These are phyloP conservation scores for Marmota flaviventris DNA, from an alignment of 2,113 vertebrate species.

Conservation along the genomic window DNA sequence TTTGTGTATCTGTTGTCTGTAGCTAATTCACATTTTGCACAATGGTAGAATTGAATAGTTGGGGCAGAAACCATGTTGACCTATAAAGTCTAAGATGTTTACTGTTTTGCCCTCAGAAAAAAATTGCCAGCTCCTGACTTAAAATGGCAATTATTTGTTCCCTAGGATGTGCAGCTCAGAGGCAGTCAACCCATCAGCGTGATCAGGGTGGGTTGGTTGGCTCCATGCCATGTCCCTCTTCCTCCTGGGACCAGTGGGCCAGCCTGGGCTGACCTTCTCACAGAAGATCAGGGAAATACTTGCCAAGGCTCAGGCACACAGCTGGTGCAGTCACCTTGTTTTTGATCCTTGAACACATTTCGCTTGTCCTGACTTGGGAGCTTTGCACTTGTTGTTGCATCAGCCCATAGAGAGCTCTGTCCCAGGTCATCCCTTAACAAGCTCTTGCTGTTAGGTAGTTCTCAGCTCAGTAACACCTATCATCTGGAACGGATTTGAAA, in stretches of 20 bases:
- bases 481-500: neutral
- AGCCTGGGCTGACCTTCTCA: neutral
- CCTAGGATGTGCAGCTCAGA: neutral
- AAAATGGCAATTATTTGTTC: neutral
- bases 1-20: neutral
- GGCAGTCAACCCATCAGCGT: neutral
- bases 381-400: neutral
- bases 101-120: neutral
- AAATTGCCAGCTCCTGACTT: neutral
- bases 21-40: neutral
- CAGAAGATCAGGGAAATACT: neutral
- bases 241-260: neutral
- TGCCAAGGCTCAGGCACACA: neutral
- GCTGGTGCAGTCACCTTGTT: neutral
- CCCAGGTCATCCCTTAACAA: rapidly evolving
- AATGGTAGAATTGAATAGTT: neutral
- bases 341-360: neutral
- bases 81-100: neutral
- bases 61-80: neutral
- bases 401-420: neutral
- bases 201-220: neutral
- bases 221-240: neutral
- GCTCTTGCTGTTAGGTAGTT: too few species aligned
- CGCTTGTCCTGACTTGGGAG: too few species aligned
- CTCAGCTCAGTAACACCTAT: neutral